Evolutionary conservation across 1,140 invertebrate genomes (phyloP).

Genomic region (Lordiphosa clarofinis): DNA sequence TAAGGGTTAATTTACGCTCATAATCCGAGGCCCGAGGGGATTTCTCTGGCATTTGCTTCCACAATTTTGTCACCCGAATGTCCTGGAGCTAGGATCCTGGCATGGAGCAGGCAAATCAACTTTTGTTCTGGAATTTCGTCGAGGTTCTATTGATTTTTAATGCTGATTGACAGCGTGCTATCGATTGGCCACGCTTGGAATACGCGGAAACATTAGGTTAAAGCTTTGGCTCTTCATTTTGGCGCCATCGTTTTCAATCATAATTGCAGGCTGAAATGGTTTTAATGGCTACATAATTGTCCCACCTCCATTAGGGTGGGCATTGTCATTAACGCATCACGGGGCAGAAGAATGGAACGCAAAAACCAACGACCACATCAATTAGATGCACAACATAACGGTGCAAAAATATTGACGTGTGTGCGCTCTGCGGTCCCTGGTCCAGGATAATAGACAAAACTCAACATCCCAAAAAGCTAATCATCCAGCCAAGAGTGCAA

Average conservation of each 20-base stretch:
- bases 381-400: conserved; percentile 46
- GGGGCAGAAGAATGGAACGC: conserved; percentile 31
- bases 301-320: conserved; percentile 30
- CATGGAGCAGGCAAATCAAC: conserved; percentile 5
- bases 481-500: conserved; percentile 54
- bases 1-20: conserved; percentile 77
- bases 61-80: conserved; percentile 65
- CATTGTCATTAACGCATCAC: conserved; percentile 20
- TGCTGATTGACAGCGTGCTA: conserved; percentile 64
- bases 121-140: conserved; percentile 21
- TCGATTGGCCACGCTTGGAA: conserved; percentile 1
- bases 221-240: conserved; percentile 47
- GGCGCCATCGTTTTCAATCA: conserved; percentile 53
- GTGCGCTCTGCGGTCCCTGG: conserved; percentile 17
- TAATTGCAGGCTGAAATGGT: conserved; percentile 28
- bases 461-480: conserved; percentile 69
- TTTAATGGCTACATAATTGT: conserved; percentile 69
- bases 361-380: conserved; percentile 52
- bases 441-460: conserved; percentile 52
- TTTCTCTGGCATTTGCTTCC: conserved; percentile 31
- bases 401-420: conserved; percentile 44
- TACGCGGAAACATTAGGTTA: conserved; percentile 6
- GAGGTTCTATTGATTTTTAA: conserved; percentile 60
- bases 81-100: conserved; percentile 37
- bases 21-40: conserved; percentile 52